Base-by-base conservation (phyloP, 2,888 invertebrate genomes). In the Tanytarsus gracilentus region DNA sequence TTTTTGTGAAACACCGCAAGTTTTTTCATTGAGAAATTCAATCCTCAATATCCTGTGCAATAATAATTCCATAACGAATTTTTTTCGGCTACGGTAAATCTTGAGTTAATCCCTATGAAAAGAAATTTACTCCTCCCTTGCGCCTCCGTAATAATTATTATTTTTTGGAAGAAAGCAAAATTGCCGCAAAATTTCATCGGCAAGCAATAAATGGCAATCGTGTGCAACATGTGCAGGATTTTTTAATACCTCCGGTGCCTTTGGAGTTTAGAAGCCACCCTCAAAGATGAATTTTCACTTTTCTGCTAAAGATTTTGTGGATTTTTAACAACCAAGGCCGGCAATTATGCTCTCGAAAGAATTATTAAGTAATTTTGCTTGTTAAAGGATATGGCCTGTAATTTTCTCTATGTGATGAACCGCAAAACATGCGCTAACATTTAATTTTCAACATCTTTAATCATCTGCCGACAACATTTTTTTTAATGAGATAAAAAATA, bases 281-380 rank as follows among this genome's bases (percentile, higher is more conserved):
- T 44, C 44, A 44, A 44, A 8, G 44, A 44, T 18, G 16, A 25
- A 11, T 23, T 48, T 18, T 48, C 40, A 11, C 14, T 33, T 21
- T 52, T 3, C 21, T 33, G 30, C 52, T 40, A 55, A 55, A 33
- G 25, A 25, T 25, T 55, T 55, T 55, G 55, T 55, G 55, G 55
- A 55, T 55, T 55, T 55, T 55, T 55, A 27, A 55, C 55, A 55
- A 33, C 11, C 9, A 11, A n/a, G 21, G 26, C 14, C 40, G 25
- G 40, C 55, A 55, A 55, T 55, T 55, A 55, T 26, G 40, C 27
- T 25, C 39, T 39, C 18, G 11, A 18, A 44, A 25, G 33, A 33
- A 16, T 40, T 55, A 55, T 55, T 55, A 55, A 55, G 55, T 55
- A 55, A 55, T 55, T 55, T 55, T 55, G 27, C 7, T 25, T 39